phyloP scores from a whole-genome alignment of 2,113 vertebrate species.

The Fukomys damarensis region DNA sequence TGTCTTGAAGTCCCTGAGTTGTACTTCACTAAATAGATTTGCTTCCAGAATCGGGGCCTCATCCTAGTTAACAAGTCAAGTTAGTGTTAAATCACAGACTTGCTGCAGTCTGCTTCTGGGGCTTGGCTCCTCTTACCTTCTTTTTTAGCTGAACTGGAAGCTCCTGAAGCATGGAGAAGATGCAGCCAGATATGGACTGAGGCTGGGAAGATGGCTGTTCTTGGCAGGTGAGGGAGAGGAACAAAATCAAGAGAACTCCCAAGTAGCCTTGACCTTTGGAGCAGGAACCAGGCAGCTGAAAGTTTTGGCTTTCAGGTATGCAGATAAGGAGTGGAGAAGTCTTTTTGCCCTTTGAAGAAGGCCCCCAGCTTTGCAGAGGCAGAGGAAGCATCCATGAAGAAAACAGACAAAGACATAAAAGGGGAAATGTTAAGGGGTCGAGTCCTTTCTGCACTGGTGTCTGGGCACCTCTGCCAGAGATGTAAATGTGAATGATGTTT shows the following conservation, averaged over 20 bases:
- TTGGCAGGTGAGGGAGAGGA: neutral
- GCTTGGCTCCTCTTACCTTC: neutral
- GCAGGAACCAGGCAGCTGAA: neutral
- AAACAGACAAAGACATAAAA: neutral
- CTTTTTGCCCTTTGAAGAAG: neutral
- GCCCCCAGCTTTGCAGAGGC: neutral
- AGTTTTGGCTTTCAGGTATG: neutral
- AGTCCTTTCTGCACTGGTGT: neutral
- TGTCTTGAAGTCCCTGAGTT: neutral
- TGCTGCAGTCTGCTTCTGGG: neutral
- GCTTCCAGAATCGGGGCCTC: neutral
- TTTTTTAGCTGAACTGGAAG: neutral
- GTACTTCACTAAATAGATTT: neutral
- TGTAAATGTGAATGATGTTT: neutral
- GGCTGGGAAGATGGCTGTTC: neutral
- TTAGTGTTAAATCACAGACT: neutral
- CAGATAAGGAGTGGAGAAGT: neutral
- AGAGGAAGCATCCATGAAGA: neutral
- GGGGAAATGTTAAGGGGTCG: neutral
- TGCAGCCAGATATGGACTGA: neutral
- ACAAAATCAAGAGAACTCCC: neutral
- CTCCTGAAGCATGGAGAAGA: no score
- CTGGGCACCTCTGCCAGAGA: neutral
- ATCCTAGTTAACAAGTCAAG: neutral
- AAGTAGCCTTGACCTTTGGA: neutral